These are phyloP conservation scores for Mythimna pallens DNA, from an alignment of 2,888 invertebrate species.

Conservation along the genomic window DNA sequence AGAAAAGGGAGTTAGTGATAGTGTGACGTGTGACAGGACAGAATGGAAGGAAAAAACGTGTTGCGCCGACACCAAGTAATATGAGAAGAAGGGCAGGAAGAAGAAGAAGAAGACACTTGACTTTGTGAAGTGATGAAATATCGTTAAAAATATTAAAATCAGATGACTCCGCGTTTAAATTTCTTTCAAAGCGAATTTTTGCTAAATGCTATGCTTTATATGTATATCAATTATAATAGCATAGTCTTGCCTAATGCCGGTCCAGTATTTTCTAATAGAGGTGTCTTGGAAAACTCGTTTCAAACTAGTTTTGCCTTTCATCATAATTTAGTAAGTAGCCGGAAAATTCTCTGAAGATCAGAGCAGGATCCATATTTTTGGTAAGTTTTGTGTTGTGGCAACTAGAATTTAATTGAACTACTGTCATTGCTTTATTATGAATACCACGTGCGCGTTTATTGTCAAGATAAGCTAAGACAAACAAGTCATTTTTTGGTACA, in stretches of 20 bases:
- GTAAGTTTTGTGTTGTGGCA: not conserved
- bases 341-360: not conserved
- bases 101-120: no score
- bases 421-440: not conserved
- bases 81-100: no score
- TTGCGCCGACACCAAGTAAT: no score
- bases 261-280: not conserved
- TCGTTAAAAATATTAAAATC: no score
- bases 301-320: not conserved
- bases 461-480: not conserved
- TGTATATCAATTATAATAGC: not conserved
- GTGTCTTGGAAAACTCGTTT: not conserved
- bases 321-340: not conserved
- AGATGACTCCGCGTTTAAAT: not conserved
- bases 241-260: not conserved
- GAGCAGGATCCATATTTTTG: not conserved
- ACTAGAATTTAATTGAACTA: not conserved
- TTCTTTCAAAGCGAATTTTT: not conserved
- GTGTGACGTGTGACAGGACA: no score
- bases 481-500: no score
- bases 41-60: no score
- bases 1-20: no score
- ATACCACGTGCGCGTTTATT: not conserved
- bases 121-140: no score
- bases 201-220: not conserved